Evolutionary conservation across 1,140 invertebrate genomes (phyloP).

Genomic region (Drosophila repletoides): DNA sequence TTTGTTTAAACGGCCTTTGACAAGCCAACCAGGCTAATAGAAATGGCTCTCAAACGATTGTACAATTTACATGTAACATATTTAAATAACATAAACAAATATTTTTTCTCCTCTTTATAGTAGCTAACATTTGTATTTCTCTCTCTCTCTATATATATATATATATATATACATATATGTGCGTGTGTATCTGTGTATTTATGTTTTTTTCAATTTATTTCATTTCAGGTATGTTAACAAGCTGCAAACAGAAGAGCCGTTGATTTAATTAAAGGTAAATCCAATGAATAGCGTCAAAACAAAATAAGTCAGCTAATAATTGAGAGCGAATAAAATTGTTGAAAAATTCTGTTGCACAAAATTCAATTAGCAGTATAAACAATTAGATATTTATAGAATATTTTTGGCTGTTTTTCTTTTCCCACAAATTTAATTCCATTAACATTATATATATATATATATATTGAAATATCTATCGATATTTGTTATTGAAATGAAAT

Average conservation of each 20-base stretch:
- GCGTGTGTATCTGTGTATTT: no score
- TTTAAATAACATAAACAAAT: conserved; percentile 35
- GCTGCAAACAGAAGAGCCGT: conserved; percentile 42
- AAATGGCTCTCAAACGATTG: conserved; percentile 25
- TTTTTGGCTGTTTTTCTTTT: no score
- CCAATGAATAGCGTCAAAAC: conserved; percentile 36
- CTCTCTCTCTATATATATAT: conserved; percentile 9
- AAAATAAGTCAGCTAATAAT: conserved; percentile 6
- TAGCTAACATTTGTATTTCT: conserved; percentile 29
- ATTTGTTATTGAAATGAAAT: no score
- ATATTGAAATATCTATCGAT: no score
- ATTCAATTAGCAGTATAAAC: conserved; percentile 26
- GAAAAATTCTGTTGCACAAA: neutral
- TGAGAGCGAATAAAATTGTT: conserved; percentile 13
- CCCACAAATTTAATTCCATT: no score
- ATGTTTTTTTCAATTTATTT: conserved; percentile 43
- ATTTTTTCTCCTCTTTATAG: no score
- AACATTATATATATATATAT: no score
- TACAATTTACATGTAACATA: conserved; percentile 21
- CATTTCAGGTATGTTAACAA: conserved; percentile 62
- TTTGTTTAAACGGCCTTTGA: conserved; percentile 32
- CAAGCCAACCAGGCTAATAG: conserved; percentile 24
- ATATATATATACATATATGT: no score
- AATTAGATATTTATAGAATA: conserved; percentile 6
- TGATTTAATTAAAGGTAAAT: conserved; percentile 52